These are phyloP conservation scores for Heliconius aoede DNA, from an alignment of 2,888 invertebrate genomes.

Conservation along the genomic window DNA sequence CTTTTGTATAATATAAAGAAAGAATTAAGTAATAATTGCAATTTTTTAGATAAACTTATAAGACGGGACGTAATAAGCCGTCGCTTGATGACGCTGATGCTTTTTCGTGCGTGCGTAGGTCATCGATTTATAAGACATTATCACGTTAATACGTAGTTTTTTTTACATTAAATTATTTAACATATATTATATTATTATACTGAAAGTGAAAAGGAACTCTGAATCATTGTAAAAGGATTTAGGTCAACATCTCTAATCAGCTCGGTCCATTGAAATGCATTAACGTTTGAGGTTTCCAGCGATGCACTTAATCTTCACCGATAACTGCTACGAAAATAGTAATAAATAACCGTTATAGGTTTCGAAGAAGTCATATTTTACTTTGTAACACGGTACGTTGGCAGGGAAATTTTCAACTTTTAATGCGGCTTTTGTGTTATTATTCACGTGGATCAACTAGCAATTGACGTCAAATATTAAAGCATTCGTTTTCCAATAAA, in stretches of 20 bases:
- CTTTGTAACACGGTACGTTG: conserved; percentile 3
- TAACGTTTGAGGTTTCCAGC: conserved; percentile 8
- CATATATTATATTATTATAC: too few species aligned
- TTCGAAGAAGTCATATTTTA: conserved; percentile 21
- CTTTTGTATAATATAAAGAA: too few species aligned
- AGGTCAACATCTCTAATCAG: conserved; percentile 20
- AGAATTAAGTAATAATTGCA: too few species aligned
- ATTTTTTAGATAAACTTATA: too few species aligned
- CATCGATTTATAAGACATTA: too few species aligned
- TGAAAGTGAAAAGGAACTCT: background rate
- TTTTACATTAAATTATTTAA: too few species aligned
- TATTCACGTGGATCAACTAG: background rate
- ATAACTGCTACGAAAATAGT: conserved; percentile 15
- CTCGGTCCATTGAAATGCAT: conserved; percentile 24
- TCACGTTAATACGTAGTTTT: too few species aligned
- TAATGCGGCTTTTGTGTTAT: background rate
- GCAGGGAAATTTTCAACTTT: background rate
- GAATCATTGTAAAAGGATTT: conserved; percentile 18
- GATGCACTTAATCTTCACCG: conserved; percentile 25
- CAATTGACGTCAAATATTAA: background rate
- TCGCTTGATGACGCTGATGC: too few species aligned
- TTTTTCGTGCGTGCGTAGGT: too few species aligned
- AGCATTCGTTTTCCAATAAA: background rate
- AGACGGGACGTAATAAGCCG: too few species aligned
- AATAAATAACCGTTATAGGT: conserved; percentile 21